Percentiles rank a stretch among this genome's conserved stretches.
Conservation (phyloP, 2,888 invertebrate genomes). For the Achlya flavicornis region DNA sequence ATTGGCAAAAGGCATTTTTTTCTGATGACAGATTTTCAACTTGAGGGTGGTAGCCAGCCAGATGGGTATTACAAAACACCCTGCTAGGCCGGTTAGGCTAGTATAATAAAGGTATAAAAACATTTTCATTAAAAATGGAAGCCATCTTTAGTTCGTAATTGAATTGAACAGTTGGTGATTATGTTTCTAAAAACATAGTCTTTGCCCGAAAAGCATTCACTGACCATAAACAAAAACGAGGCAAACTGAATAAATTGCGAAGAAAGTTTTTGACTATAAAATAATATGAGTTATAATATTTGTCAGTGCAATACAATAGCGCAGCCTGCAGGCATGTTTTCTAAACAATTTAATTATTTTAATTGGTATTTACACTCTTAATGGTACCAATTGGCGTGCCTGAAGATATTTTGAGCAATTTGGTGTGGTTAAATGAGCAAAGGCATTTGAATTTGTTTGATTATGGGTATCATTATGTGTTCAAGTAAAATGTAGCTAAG, state of each 20-base stretch:
- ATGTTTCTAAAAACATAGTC: conserved; percentile 5
- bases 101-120: no score
- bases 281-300: conserved; percentile 26
- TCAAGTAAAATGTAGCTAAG: no score
- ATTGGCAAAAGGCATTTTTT: no score
- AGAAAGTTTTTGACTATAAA: conserved; percentile 41
- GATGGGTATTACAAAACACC: no score
- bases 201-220: conserved; percentile 32
- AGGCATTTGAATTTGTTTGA: not conserved
- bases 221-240: conserved; percentile 40
- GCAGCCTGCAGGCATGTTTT: conserved; percentile 26
- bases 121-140: no score
- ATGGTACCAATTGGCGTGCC: not conserved
- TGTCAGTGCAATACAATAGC: conserved; percentile 28
- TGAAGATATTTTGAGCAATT: not conserved
- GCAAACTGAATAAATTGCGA: conserved; percentile 43
- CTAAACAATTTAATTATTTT: conserved; percentile 10
- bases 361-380: conserved; percentile 1
- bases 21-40: no score
- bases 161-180: not conserved
- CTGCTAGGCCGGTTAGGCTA: no score
- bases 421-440: not conserved
- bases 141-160: not conserved
- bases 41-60: no score
- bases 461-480: not conserved